Conservation (phyloP, 2,888 invertebrate genomes). For the Drosophila kokeensis region DNA sequence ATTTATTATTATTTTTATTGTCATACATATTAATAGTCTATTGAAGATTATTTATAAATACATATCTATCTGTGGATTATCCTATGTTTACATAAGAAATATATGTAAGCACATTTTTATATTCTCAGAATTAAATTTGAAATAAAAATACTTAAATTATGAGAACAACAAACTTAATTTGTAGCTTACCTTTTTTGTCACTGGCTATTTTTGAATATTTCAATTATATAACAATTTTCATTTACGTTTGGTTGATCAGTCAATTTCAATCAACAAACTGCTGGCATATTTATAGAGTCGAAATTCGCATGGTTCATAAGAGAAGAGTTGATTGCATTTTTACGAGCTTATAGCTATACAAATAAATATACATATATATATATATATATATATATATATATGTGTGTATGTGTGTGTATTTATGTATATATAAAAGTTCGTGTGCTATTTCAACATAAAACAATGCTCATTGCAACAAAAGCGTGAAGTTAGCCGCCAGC, state of each 20-base stretch:
- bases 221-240: neutral
- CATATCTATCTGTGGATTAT: neutral
- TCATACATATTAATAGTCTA: neutral
- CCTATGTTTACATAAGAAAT: neutral
- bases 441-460: neutral
- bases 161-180: neutral
- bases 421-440: neutral
- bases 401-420: neutral
- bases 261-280: slow-evolving; percentile 1
- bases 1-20: neutral
- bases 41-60: neutral
- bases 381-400: neutral
- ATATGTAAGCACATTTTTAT: neutral
- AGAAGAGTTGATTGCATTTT: neutral
- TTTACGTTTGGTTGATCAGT: neutral
- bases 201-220: neutral
- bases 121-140: neutral
- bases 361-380: neutral
- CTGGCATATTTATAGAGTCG: neutral
- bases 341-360: neutral
- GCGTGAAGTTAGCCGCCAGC: slow-evolving; percentile 51
- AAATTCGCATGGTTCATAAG: neutral
- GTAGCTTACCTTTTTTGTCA: neutral
- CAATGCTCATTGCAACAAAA: neutral
- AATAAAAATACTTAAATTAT: neutral